A percentile compares a stretch with the other conserved stretches of the same genome.
phyloP scores from a whole-genome alignment of 2,888 invertebrate species.

The Stenolophus ochropezus region DNA sequence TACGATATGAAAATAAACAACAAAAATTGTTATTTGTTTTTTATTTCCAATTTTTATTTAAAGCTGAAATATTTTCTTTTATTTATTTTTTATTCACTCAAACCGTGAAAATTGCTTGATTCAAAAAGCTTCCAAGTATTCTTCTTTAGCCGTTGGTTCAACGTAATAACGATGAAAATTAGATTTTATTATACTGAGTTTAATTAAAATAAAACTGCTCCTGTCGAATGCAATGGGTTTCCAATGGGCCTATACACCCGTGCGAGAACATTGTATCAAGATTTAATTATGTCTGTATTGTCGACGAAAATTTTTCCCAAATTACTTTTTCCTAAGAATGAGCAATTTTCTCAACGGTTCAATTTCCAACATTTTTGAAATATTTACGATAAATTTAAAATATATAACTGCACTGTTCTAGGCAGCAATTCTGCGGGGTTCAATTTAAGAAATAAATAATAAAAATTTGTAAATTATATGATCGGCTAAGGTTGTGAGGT shows the following conservation, averaged over 20 bases:
- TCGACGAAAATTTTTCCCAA: background rate
- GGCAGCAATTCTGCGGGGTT: too few species aligned
- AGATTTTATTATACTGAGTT: conserved; percentile 25
- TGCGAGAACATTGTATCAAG: conserved; percentile 18
- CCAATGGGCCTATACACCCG: conserved; percentile 3
- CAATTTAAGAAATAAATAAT: too few species aligned
- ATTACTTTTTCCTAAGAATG: background rate
- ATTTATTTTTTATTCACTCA: conserved; percentile 9
- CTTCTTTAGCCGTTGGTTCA: background rate
- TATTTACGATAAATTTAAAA: too few species aligned
- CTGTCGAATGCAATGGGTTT: conserved; percentile 8
- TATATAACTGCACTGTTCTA: too few species aligned
- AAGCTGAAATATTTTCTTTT: background rate
- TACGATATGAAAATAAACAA: background rate
- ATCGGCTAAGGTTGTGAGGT: too few species aligned
- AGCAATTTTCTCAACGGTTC: background rate
- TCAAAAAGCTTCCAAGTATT: background rate
- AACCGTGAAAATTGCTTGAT: conserved; percentile 6
- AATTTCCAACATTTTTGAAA: background rate
- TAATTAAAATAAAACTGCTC: conserved; percentile 37
- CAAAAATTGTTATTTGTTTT: conserved; percentile 31
- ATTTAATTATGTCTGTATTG: conserved; percentile 12
- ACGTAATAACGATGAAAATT: conserved; percentile 23
- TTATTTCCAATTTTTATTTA: background rate
- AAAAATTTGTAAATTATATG: too few species aligned